Conservation (phyloP, 92 coral and sea anemone species). For the Epizoanthus stellaris region DNA sequence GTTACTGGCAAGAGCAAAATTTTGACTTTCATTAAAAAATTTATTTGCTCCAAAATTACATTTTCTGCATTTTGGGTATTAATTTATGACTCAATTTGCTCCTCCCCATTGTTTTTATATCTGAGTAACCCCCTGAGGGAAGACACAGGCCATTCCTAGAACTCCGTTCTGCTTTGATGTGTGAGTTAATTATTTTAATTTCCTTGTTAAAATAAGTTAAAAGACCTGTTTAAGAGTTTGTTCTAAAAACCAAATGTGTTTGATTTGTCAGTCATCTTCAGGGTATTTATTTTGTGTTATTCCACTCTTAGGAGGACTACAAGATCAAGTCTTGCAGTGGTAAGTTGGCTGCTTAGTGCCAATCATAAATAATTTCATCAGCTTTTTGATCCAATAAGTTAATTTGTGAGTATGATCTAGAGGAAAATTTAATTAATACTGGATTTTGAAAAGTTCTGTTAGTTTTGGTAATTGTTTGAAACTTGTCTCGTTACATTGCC, state of each 20-base stretch:
- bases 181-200: not conserved
- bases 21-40: not conserved
- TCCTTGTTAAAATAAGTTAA: too few species aligned
- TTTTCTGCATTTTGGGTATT: not conserved
- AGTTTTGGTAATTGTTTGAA: not conserved
- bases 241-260: not conserved
- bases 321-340: slow-evolving; percentile 92
- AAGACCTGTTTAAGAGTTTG: too few species aligned
- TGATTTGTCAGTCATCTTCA: not conserved
- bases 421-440: too few species aligned
- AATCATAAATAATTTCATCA: too few species aligned
- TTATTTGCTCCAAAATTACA: too few species aligned
- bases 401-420: too few species aligned
- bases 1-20: slow-evolving; percentile 10
- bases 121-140: not conserved
- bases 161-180: not conserved
- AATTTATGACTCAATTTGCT: not conserved
- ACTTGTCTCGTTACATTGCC: not conserved
- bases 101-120: not conserved
- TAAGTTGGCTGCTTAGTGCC: slow-evolving; percentile 32
- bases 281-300: not conserved
- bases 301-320: slow-evolving; percentile 78
- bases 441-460: not conserved
- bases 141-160: too few species aligned
- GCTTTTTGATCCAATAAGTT: too few species aligned